These are phyloP conservation scores for Leptinotarsa peninsularis DNA, from an alignment of 2,888 invertebrate species.

Conservation along the genomic window DNA sequence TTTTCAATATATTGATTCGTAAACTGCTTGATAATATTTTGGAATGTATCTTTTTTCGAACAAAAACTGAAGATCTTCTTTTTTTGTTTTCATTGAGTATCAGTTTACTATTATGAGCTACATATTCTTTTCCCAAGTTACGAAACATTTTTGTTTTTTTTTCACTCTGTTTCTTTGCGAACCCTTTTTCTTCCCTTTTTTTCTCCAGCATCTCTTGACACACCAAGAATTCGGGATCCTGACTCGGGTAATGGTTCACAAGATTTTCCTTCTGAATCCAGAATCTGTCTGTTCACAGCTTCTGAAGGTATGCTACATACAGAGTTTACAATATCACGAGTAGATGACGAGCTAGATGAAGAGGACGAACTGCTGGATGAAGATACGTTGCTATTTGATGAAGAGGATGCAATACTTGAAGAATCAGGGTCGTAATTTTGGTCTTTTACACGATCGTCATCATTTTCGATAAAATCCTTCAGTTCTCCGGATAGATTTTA, in stretches of 20 bases:
- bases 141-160: not conserved
- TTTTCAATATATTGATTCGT: not conserved
- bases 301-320: not conserved
- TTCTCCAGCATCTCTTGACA: not conserved
- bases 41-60: not conserved
- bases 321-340: not conserved
- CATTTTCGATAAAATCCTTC: not conserved
- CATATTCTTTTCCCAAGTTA: not conserved
- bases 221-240: not conserved
- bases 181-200: not conserved
- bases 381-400: not conserved
- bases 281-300: not conserved
- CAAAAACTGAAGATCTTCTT: not conserved
- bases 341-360: not conserved
- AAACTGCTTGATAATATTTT: not conserved
- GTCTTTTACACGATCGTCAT: not conserved
- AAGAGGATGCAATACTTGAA: not conserved
- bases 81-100: not conserved
- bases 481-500: not conserved
- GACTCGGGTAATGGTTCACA: not conserved
- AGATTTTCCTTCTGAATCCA: not conserved
- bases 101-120: not conserved
- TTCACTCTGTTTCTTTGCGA: not conserved
- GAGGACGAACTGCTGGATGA: not conserved
- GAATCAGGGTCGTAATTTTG: not conserved